Conservation (phyloP, 2,888 invertebrate species). For the Catocala nupta region DNA sequence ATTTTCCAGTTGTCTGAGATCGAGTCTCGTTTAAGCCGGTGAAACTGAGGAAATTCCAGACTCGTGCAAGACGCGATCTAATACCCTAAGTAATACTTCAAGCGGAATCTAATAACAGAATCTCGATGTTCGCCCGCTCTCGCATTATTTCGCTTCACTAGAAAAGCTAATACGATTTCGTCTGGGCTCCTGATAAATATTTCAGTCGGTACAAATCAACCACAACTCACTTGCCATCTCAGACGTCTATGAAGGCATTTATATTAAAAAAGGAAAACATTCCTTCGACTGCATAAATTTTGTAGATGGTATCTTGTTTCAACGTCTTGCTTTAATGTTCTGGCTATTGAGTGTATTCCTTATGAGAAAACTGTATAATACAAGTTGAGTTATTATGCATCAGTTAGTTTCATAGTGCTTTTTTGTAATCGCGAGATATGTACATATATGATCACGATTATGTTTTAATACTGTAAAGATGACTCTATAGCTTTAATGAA, state of each 20-base stretch:
- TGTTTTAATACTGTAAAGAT: too few species aligned
- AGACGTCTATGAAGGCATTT: conserved; percentile 15
- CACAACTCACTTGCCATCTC: conserved; percentile 12
- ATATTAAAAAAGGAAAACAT: conserved; percentile 12
- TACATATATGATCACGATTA: background rate
- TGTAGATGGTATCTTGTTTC: conserved; percentile 20
- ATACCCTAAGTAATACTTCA: conserved; percentile 5
- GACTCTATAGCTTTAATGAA: too few species aligned
- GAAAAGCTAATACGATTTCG: conserved; percentile 21
- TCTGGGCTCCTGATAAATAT: conserved; percentile 19
- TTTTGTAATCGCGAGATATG: background rate
- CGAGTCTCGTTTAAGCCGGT: too few species aligned
- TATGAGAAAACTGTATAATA: conserved; percentile 13
- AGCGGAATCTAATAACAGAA: conserved; percentile 12
- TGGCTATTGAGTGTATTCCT: conserved; percentile 12
- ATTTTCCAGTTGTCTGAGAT: too few species aligned
- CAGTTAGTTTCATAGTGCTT: background rate
- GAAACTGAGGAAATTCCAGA: too few species aligned
- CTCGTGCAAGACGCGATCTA: background rate
- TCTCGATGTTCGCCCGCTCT: background rate
- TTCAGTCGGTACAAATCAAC: conserved; percentile 23
- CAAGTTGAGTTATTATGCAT: conserved; percentile 9
- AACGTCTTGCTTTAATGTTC: conserved; percentile 9
- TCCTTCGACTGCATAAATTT: conserved; percentile 3
- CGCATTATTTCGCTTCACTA: conserved; percentile 7